A percentile compares a stretch with the other conserved stretches of the same genome.
Evolutionary conservation across 2,113 vertebrate genomes (phyloP).

Genomic region (Bagarius yarrelli): DNA sequence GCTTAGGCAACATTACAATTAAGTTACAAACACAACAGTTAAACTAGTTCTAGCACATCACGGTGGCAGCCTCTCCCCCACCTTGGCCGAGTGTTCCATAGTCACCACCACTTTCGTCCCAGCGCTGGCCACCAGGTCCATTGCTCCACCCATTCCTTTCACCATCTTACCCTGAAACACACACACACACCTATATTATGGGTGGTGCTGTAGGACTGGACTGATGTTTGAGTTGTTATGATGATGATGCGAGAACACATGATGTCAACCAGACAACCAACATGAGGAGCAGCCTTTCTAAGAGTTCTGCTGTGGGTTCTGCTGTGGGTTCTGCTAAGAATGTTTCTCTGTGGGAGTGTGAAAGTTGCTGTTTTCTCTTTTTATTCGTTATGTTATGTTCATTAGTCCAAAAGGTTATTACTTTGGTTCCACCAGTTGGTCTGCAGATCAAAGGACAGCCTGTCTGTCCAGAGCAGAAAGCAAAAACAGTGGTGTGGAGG

Average conservation of each 20-base stretch:
- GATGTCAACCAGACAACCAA: too few species aligned
- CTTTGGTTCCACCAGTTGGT: not conserved
- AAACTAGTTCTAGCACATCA: too few species aligned
- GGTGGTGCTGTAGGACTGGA: too few species aligned
- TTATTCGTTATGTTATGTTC: not conserved
- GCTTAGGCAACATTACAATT: too few species aligned
- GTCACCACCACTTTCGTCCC: constrained; percentile 97
- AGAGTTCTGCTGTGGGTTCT: too few species aligned
- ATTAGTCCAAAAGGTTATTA: not conserved
- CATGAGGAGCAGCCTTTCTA: too few species aligned
- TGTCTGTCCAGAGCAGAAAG: not conserved
- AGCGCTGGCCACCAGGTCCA: constrained; percentile 93
- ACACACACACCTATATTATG: constrained; percentile 41
- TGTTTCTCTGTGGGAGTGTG: not conserved
- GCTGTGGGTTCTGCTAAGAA: too few species aligned
- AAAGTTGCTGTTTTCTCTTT: not conserved
- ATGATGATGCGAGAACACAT: too few species aligned
- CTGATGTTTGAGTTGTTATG: too few species aligned
- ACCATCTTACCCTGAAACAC: constrained; percentile 92
- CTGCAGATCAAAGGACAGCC: not conserved
- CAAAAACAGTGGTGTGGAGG: not conserved
- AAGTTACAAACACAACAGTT: too few species aligned
- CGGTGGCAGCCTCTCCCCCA: constrained; percentile 46
- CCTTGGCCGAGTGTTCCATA: constrained; percentile 98
- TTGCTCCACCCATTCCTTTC: constrained; percentile 98